Evolutionary conservation across 92 coral and sea anemone genomes (phyloP), one percentile per base, ranked within the genome.

Genomic region (Montipora capitata): DNA sequence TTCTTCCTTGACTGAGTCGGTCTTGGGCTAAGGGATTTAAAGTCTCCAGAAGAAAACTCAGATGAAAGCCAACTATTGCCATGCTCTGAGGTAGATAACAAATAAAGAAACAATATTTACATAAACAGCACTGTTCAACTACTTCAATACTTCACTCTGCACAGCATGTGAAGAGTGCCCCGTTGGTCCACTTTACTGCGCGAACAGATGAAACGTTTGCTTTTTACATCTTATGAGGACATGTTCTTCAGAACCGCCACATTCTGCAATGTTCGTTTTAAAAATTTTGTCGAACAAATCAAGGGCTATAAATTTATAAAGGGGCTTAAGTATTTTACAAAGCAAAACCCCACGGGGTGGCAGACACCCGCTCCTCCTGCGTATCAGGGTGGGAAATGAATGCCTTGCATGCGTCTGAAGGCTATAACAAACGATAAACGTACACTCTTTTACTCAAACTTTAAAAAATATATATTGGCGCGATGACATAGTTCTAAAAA

Each of bases 101-200:
- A 66, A 66, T 66, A 66, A 17, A 66, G 72, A 66, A 17, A 66
- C 72, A 66, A 66, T 9, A 66, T 66, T 66, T 6, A 18, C 40
- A 66, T 66, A 64, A 64, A 64, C 69, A 64, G 69, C 69, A 64
- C 69, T 64, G 69, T 64, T 64, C 41, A 64, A 64, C 69, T 64
- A 64, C 69, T 64, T 64, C 69, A 64, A 11, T 64, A 64, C 9
- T 64, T 64, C 69, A 69, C 75, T 69, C 75, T 69, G 75, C 75
- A 69, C 75, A 69, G 75, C 75, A 49, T 69, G 75, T 69, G 75
- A 69, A 69, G 75, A 69, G 75, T 69, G 75, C 75, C 75, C 69
- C 75, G 39, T 69, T 69, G 52, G 75, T 41, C 75, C 75, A 69
- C 75, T 69, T 69, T 69, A 69, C 75, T 69, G 75, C 75, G 75